Evolutionary conservation across 53 echinoderm and acorn worm genomes (phyloP).

Genomic region (Echinometra lucunter): DNA sequence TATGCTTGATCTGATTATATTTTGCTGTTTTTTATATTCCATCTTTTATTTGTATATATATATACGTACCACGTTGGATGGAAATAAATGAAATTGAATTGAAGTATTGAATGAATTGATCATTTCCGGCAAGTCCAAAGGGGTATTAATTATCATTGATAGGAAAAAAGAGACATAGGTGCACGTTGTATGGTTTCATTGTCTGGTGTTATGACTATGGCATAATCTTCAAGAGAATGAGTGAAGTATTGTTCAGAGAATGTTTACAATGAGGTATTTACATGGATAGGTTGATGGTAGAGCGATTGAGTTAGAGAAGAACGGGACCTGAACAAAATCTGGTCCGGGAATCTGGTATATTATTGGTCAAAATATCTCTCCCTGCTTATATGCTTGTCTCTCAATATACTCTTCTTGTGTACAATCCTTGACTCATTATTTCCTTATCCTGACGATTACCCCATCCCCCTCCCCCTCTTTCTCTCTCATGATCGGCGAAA

Average conservation of each 20-base stretch:
- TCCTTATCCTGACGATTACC: neutral
- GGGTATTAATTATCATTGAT: neutral
- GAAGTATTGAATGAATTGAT: neutral
- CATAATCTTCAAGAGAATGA: neutral
- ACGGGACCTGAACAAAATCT: neutral
- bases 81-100: too few species aligned
- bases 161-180: neutral
- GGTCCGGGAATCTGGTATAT: neutral
- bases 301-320: neutral
- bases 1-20: too few species aligned
- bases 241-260: neutral
- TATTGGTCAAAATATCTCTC: neutral
- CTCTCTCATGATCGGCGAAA: neutral
- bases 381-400: neutral
- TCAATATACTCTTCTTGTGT: neutral
- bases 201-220: neutral
- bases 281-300: neutral
- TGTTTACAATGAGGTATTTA: neutral
- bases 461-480: neutral
- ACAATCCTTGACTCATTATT: neutral
- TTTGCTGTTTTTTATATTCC: too few species aligned
- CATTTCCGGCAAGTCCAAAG: constrained; percentile 4
- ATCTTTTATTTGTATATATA: too few species aligned
- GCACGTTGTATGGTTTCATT: neutral
- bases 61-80: too few species aligned